Evolutionary conservation across 2,888 invertebrate genomes (phyloP).

Genomic region (Caenorhabditis uteleia): DNA sequence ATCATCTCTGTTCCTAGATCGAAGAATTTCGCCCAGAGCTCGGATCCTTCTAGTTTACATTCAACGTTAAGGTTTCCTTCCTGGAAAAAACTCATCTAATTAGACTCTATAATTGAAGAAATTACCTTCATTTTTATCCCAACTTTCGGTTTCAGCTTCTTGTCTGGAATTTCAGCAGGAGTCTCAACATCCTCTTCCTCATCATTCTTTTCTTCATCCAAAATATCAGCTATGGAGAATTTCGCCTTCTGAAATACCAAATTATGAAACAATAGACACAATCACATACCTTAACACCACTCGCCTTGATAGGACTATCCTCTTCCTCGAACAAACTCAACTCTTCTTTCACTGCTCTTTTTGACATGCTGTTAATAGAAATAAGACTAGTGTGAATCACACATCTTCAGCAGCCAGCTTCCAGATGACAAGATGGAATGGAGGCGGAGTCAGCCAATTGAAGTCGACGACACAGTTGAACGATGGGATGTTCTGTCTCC

Average conservation of each 20-base stretch:
- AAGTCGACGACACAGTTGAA: too few relatives aligned
- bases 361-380: slow-evolving; percentile 25
- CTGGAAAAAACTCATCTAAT: slow-evolving; percentile 8
- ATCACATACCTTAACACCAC: too few relatives aligned
- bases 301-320: too few relatives aligned
- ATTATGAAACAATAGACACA: too few relatives aligned
- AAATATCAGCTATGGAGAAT: slow-evolving; percentile 31
- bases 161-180: slow-evolving; percentile 7
- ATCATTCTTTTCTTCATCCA: slow-evolving; percentile 18
- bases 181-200: slow-evolving; percentile 5
- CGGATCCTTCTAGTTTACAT: slow-evolving; percentile 91
- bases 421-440: too few relatives aligned
- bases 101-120: background rate
- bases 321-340: too few relatives aligned
- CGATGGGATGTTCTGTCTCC: too few relatives aligned
- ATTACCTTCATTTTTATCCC: slow-evolving; percentile 21
- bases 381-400: slow-evolving; percentile 11
- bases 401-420: slow-evolving; percentile 16
- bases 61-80: slow-evolving; percentile 73
- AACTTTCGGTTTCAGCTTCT: slow-evolving; percentile 9
- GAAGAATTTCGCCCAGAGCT: slow-evolving; percentile 93
- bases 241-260: slow-evolving; percentile 18
- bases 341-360: slow-evolving; percentile 13
- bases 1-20: slow-evolving; percentile 93
- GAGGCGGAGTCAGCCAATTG: too few relatives aligned